Percentiles rank a stretch among this genome's conserved stretches.
Conservation (phyloP, 2,797 vertebrate genomes). For the Psittacula echo region DNA sequence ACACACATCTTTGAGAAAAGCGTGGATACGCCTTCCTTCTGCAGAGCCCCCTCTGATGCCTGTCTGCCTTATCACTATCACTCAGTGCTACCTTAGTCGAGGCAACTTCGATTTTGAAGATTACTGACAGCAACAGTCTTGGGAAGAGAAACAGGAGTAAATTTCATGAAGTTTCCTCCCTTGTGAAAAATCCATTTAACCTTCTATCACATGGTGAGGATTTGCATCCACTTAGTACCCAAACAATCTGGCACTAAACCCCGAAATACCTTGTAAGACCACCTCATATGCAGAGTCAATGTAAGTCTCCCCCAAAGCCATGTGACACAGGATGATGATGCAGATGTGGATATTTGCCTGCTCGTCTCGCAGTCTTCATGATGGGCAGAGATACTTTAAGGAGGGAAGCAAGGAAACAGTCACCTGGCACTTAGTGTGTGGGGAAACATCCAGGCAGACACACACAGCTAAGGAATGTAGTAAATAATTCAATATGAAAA, state of each 20-base stretch:
- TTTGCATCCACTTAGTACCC: background rate
- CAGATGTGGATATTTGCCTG: background rate
- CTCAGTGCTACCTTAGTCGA: background rate
- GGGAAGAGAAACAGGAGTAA: background rate
- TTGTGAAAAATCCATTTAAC: background rate
- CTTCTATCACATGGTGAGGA: background rate
- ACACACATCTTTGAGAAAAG: background rate
- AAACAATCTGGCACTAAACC: background rate
- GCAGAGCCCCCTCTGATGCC: background rate
- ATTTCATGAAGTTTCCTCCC: background rate
- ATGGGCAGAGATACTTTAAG: background rate
- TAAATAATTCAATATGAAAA: background rate
- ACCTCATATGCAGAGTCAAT: accelerated
- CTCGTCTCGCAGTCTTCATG: background rate
- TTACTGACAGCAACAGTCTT: background rate
- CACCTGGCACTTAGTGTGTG: background rate
- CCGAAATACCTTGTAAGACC: background rate
- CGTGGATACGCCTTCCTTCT: background rate
- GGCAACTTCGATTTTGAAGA: background rate
- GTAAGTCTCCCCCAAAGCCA: background rate
- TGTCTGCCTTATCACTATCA: background rate
- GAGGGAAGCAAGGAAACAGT: background rate
- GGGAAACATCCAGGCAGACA: background rate
- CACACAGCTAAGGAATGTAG: background rate
- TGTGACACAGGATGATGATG: background rate